phyloP scores from a whole-genome alignment of 2,888 invertebrate species.

The Cosmia trapezina region DNA sequence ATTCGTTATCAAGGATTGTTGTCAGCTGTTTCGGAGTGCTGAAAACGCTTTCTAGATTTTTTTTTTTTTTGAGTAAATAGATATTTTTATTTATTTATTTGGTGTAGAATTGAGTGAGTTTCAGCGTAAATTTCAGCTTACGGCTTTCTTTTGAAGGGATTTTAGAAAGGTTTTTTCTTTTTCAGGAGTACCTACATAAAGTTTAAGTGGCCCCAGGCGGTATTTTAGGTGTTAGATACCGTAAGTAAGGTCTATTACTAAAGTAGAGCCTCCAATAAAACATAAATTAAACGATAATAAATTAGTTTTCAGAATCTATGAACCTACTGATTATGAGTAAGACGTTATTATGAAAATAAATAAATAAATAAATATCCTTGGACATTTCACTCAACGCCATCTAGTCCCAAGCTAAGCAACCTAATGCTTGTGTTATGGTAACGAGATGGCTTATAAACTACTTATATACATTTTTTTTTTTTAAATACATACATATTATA shows the following conservation, averaged over 20 bases:
- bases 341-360: not conserved
- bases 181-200: no score
- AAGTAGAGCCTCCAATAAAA: not conserved
- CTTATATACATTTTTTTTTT: no score
- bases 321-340: not conserved
- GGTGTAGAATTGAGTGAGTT: not conserved
- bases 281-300: not conserved
- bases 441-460: no score
- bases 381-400: no score
- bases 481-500: no score
- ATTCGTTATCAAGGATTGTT: constrained; percentile 62
- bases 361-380: no score
- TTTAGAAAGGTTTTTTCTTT: not conserved
- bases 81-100: constrained; percentile 14
- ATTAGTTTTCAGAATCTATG: not conserved
- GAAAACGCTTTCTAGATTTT: constrained; percentile 22
- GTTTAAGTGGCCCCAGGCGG: not conserved
- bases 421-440: no score
- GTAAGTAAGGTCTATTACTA: not conserved
- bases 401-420: no score
- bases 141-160: not conserved
- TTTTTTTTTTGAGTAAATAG: constrained; percentile 19
- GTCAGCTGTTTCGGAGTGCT: constrained; percentile 38
- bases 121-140: constrained; percentile 5
- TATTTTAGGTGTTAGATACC: not conserved